phyloP scores from a whole-genome alignment of 2,113 vertebrate genomes.

The Cervus canadensis region DNA sequence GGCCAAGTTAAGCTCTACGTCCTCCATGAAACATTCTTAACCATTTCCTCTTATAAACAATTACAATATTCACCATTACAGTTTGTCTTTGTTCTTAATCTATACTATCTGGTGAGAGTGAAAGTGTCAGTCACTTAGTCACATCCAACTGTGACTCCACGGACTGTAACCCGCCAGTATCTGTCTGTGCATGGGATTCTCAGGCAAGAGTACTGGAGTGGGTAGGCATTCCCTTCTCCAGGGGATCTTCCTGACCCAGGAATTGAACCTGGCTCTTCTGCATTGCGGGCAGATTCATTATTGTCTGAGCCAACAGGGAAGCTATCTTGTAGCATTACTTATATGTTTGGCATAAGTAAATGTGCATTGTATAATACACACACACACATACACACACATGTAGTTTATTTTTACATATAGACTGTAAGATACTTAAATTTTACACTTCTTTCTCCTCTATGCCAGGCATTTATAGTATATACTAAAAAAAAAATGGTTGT shows the following conservation, averaged over 20 bases:
- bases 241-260: background rate
- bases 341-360: background rate
- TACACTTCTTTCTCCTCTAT: background rate
- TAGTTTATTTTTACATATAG: background rate
- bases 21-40: background rate
- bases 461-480: background rate
- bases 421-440: background rate
- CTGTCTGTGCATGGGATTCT: background rate
- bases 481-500: background rate
- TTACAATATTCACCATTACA: background rate
- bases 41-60: background rate
- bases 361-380: background rate
- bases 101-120: background rate
- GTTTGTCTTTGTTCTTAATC: background rate
- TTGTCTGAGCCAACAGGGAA: background rate
- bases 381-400: background rate
- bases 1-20: background rate
- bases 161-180: background rate
- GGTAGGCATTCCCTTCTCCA: background rate
- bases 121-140: background rate
- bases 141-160: background rate
- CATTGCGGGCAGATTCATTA: background rate
- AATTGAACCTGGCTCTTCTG: background rate
- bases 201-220: background rate
- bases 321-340: background rate